These are phyloP conservation scores for Anthrax anthrax DNA, from an alignment of 2,888 invertebrate species.

Conservation along the genomic window DNA sequence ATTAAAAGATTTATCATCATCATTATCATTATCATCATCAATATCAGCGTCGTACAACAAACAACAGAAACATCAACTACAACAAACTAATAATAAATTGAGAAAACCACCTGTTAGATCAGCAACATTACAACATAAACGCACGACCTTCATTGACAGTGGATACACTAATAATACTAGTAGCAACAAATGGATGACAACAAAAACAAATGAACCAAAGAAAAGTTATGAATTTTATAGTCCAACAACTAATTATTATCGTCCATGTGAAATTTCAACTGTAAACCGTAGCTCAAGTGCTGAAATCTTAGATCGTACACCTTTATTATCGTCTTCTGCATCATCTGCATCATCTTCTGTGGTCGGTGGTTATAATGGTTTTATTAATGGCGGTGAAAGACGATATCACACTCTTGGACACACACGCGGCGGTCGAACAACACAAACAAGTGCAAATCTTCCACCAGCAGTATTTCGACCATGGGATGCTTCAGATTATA, in stretches of 20 bases:
- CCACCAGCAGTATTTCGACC: neutral
- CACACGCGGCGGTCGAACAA: conserved; percentile 20
- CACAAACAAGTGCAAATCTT: neutral
- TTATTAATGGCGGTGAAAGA: conserved; percentile 19
- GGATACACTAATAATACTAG: neutral
- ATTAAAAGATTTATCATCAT: conserved; percentile 24
- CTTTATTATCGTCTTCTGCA: neutral
- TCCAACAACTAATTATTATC: conserved; percentile 18
- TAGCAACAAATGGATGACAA: conserved; percentile 7
- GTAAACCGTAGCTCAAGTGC: conserved; percentile 29
- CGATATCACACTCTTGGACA: conserved; percentile 32
- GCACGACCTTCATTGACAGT: conserved; percentile 4
- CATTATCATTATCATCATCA: conserved; percentile 5
- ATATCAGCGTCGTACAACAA: neutral
- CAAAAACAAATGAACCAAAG: conserved; percentile 14
- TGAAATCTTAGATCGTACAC: conserved; percentile 22
- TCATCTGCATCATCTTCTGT: neutral
- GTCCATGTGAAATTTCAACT: conserved; percentile 19
- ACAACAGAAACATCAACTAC: no score
- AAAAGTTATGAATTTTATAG: conserved; percentile 15
- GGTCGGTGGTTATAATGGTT: no score
- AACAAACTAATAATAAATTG: conserved; percentile 2
- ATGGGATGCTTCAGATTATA: conserved; percentile 6
- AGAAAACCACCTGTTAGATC: conserved; percentile 12
- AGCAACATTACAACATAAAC: conserved; percentile 9